Evolutionary conservation across 2,113 vertebrate genomes (phyloP).

Genomic region (Cochlearius cochlearius): DNA sequence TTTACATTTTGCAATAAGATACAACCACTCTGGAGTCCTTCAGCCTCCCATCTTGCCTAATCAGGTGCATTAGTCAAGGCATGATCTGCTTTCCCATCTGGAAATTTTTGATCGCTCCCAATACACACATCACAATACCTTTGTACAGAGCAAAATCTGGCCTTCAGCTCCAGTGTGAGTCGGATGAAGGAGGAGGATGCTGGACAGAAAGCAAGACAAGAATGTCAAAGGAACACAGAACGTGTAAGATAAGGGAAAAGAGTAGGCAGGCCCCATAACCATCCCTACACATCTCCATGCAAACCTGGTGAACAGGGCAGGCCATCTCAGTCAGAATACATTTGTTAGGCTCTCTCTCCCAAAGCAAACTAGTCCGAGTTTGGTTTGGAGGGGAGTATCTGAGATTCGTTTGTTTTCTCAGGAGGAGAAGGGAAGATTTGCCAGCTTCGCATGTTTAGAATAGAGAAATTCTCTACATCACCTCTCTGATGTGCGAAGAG

Average conservation of each 20-base stretch:
- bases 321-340: neutral
- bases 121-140: constrained; percentile 72
- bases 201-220: constrained; percentile 52
- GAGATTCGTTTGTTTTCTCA: neutral
- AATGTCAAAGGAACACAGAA: neutral
- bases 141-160: constrained; percentile 81
- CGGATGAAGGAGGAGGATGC: constrained; percentile 89
- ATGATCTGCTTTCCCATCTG: neutral
- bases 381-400: neutral
- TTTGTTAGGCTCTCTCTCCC: neutral
- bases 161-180: constrained; percentile 87
- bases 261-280: neutral
- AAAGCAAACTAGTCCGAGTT: neutral
- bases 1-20: neutral
- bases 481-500: neutral
- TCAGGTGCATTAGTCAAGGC: neutral
- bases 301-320: neutral
- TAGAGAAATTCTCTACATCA: neutral
- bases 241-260: accelerated
- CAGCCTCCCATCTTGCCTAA: neutral
- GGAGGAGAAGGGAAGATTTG: neutral
- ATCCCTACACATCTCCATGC: neutral
- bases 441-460: neutral
- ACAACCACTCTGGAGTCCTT: neutral
- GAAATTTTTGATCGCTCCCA: neutral